phyloP scores from a whole-genome alignment of 2,797 vertebrate species.

The Artibeus lituratus region DNA sequence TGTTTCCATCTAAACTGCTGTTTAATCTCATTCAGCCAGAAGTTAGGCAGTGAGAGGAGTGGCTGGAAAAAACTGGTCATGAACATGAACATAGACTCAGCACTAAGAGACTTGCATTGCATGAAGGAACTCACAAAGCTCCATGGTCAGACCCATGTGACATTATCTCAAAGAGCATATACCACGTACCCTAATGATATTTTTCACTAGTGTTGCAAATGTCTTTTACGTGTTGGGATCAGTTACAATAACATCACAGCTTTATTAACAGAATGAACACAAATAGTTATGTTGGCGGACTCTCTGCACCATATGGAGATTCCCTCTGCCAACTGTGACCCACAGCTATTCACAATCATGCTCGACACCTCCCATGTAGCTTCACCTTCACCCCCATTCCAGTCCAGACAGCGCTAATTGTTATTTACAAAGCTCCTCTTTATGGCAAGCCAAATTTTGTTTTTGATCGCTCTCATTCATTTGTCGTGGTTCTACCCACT shows the following conservation, averaged over 20 bases:
- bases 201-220: neutral
- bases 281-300: neutral
- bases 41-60: neutral
- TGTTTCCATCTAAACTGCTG: neutral
- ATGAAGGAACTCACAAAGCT: neutral
- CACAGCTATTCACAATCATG: rapidly evolving
- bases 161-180: neutral
- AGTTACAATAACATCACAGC: neutral
- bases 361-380: rapidly evolving
- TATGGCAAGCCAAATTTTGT: neutral
- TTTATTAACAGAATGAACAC: neutral
- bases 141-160: neutral
- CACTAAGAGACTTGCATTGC: too few relatives aligned
- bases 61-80: neutral
- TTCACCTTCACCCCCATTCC: neutral
- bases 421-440: neutral
- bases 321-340: neutral
- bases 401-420: neutral
- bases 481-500: neutral
- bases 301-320: neutral
- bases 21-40: neutral
- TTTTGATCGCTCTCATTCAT: neutral
- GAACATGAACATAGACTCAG: neutral
- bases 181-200: neutral
- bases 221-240: neutral